Conservation (phyloP, 2,888 invertebrate genomes). For the Imbricaverruca yamaguchii region DNA sequence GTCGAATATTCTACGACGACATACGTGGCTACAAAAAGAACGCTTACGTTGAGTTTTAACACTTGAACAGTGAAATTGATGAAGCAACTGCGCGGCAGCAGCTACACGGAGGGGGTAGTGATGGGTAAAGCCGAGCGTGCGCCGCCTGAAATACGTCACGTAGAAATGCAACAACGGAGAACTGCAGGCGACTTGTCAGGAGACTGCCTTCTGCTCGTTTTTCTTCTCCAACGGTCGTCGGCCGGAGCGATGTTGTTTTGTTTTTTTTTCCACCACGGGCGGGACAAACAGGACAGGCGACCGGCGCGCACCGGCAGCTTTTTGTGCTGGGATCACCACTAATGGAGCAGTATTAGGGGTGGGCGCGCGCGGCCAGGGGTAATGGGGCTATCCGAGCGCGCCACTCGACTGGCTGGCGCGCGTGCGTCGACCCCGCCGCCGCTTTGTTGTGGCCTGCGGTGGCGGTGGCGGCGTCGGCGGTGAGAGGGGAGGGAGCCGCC, state of each 20-base stretch:
- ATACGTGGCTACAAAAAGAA: too few relatives aligned
- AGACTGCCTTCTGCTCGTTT: too few relatives aligned
- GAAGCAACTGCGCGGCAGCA: too few relatives aligned
- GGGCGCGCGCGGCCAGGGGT: neutral
- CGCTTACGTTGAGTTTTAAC: too few relatives aligned
- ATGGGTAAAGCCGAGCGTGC: too few relatives aligned
- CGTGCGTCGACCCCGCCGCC: neutral
- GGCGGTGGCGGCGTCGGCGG: neutral
- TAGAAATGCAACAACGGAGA: too few relatives aligned
- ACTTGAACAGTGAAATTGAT: too few relatives aligned
- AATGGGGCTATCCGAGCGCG: neutral
- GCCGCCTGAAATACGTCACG: too few relatives aligned
- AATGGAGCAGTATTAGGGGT: conserved; percentile 8
- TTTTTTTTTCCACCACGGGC: neutral
- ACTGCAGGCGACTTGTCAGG: too few relatives aligned
- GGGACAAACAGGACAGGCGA: neutral
- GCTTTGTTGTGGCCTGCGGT: neutral
- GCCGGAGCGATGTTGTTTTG: neutral
- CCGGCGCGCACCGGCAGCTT: neutral
- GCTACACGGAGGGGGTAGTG: too few relatives aligned
- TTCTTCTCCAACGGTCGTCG: too few relatives aligned
- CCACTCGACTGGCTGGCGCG: neutral
- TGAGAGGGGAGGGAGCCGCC: neutral
- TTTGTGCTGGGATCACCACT: neutral
- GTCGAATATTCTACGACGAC: too few relatives aligned